Percentiles rank a stretch among this genome's conserved stretches.
These are phyloP conservation scores for Tenebrio molitor DNA, from an alignment of 1,140 invertebrate species.

Conservation along the genomic window DNA sequence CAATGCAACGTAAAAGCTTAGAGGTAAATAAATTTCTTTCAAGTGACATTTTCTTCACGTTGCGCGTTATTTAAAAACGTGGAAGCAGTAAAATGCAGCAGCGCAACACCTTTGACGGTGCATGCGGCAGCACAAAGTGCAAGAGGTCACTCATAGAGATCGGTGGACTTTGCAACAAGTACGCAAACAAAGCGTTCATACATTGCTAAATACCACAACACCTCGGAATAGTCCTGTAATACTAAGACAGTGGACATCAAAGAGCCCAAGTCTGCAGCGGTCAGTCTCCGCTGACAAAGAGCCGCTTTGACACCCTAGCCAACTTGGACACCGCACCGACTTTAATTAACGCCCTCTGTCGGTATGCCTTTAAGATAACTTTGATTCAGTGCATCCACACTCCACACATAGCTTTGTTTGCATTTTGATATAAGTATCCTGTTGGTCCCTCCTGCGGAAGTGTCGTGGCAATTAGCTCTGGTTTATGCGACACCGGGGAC, in stretches of 20 bases:
- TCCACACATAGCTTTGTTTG: conserved; percentile 52
- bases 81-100: conserved; percentile 27
- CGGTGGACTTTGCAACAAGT: conserved; percentile 36
- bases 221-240: conserved; percentile 63
- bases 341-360: conserved; percentile 65
- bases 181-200: conserved; percentile 60
- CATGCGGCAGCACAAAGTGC: conserved; percentile 33
- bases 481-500: conserved; percentile 14
- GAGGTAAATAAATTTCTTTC: conserved; percentile 57
- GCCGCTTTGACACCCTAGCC: conserved; percentile 64
- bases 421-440: conserved; percentile 54
- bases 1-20: conserved; percentile 31
- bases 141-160: conserved; percentile 50
- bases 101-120: conserved; percentile 16
- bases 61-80: conserved; percentile 27
- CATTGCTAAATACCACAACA: conserved; percentile 65
- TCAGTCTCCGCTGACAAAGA: conserved; percentile 62
- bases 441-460: conserved; percentile 29
- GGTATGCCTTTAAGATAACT: conserved; percentile 63
- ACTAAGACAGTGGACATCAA: conserved; percentile 66
- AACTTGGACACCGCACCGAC: conserved; percentile 58
- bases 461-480: conserved; percentile 20
- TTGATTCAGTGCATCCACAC: conserved; percentile 52
- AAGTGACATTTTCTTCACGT: conserved; percentile 58
- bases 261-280: conserved; percentile 62